A percentile compares a stretch with the other conserved stretches of the same genome.
Evolutionary conservation across 2,113 vertebrate genomes (phyloP).

Genomic region (Labeo catla): DNA sequence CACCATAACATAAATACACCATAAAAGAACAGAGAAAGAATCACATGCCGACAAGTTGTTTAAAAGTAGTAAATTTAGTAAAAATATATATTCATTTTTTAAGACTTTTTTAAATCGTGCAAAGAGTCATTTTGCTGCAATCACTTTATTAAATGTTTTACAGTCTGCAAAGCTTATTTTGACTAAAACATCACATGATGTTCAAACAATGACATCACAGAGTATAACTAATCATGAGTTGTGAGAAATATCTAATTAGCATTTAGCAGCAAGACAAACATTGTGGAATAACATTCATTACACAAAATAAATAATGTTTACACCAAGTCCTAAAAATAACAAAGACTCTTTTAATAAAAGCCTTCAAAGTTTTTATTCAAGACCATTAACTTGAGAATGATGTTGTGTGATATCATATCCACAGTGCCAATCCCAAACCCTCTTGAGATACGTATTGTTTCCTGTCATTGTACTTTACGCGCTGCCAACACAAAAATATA

Average conservation of each 20-base stretch:
- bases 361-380: neutral
- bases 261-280: neutral
- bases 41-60: neutral
- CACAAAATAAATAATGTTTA: neutral
- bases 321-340: neutral
- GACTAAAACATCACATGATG: constrained; percentile 4
- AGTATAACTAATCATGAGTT: neutral
- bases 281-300: constrained; percentile 10
- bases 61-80: neutral
- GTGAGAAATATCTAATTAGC: neutral
- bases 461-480: constrained; percentile 43
- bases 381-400: neutral
- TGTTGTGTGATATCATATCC: constrained; percentile 1
- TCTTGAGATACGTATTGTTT: constrained; percentile 27
- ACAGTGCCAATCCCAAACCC: neutral
- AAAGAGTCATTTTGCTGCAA: too few species aligned
- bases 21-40: neutral
- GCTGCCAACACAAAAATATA: constrained; percentile 25
- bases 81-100: neutral
- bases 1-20: neutral
- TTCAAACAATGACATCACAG: neutral
- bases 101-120: too few species aligned
- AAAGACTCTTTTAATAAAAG: neutral
- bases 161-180: neutral
- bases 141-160: neutral